Evolutionary conservation across 2,797 vertebrate genomes (phyloP).

Genomic region (Rhinogobio ventralis): DNA sequence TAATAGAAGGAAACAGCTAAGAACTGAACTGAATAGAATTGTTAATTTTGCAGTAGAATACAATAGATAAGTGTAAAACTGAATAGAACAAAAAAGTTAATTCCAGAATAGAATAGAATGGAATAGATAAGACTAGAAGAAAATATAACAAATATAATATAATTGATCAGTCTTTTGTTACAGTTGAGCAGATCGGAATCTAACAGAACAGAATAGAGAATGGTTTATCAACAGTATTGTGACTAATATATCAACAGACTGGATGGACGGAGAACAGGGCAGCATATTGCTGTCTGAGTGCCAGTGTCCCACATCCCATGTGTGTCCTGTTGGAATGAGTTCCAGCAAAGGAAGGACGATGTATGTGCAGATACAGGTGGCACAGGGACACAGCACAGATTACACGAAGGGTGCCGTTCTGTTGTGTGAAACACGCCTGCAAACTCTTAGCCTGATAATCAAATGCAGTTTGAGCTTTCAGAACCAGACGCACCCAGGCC

Average conservation of each 20-base stretch:
- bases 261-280: conserved; percentile 25
- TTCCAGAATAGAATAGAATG: neutral
- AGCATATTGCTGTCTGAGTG: conserved; percentile 43
- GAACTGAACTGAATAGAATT: neutral
- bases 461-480: conserved; percentile 38
- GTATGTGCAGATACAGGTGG: conserved; percentile 53
- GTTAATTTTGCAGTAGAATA: neutral
- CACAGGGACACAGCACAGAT: conserved; percentile 47
- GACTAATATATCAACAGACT: conserved; percentile 42
- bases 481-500: conserved; percentile 33
- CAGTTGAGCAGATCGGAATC: conserved; percentile 7
- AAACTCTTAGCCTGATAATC: conserved; percentile 42
- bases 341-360: conserved; percentile 25
- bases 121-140: neutral
- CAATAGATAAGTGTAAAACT: neutral
- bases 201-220: neutral
- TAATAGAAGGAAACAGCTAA: neutral
- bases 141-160: neutral
- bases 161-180: neutral
- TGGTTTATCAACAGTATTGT: conserved; percentile 16
- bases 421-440: conserved; percentile 52
- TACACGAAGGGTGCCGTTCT: conserved; percentile 48
- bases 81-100: neutral
- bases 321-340: conserved; percentile 45
- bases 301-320: conserved; percentile 29